These are phyloP conservation scores for Channallabes apus DNA, from an alignment of 2,797 vertebrate species.

Conservation along the genomic window DNA sequence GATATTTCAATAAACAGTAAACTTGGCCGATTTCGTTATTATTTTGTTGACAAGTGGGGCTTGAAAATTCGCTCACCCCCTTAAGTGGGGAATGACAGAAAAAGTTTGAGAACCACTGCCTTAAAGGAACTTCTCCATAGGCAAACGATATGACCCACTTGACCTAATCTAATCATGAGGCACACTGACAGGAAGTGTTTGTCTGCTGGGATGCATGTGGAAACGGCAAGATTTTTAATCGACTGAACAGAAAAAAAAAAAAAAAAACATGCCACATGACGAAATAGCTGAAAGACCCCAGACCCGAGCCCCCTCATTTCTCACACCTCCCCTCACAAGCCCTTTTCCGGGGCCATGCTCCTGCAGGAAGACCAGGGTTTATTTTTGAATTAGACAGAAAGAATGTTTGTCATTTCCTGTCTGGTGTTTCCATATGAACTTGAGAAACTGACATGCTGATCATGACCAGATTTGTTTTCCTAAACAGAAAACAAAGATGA, in stretches of 20 bases:
- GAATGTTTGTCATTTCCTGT: slow-evolving; percentile 71
- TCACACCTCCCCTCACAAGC: slow-evolving; percentile 39
- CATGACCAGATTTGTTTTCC: slow-evolving; percentile 18
- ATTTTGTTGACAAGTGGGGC: too few relatives aligned
- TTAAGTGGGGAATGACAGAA: too few relatives aligned
- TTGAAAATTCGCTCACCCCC: too few relatives aligned
- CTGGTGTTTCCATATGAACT: slow-evolving; percentile 46
- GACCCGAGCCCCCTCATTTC: slow-evolving; percentile 32
- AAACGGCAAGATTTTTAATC: slow-evolving; percentile 41
- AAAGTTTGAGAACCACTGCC: too few relatives aligned
- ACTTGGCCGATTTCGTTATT: too few relatives aligned
- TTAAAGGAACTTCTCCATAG: slow-evolving; percentile 29
- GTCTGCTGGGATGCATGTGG: slow-evolving; percentile 43
- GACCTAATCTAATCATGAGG: slow-evolving; percentile 19
- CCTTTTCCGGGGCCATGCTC: slow-evolving; percentile 27
- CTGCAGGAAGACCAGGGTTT: slow-evolving; percentile 62
- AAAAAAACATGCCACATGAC: slow-evolving; percentile 20
- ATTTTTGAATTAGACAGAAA: slow-evolving; percentile 67
- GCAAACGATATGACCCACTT: slow-evolving; percentile 11
- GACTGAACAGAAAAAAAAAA: slow-evolving; percentile 29
- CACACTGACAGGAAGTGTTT: slow-evolving; percentile 42
- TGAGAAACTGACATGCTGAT: slow-evolving; percentile 6
- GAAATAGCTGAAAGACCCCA: slow-evolving; percentile 23
- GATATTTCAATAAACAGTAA: too few relatives aligned
- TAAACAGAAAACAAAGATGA: too few relatives aligned